Base-by-base conservation (phyloP, 2,888 invertebrate genomes). In the Polylopha cassiicola region DNA sequence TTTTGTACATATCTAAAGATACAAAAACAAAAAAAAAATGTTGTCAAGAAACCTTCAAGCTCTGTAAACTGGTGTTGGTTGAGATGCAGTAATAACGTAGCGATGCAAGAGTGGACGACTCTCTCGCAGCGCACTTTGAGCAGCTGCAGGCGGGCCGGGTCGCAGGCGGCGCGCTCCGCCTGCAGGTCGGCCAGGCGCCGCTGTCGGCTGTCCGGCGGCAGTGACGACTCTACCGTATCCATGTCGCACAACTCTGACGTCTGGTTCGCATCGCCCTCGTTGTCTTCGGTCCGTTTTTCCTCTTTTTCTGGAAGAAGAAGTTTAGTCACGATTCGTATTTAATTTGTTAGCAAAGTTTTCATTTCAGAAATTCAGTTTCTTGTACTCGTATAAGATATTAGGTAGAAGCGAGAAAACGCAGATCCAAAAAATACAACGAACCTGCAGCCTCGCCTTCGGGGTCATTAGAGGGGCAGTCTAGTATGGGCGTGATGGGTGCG, bases 61-160 rank as follows among this genome's bases (percentile, higher is more conserved):
- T 94, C 94, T 61, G 90, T 92, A 73, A 95, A 95, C 66, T 94
- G 92, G 66, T 94, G 92, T 50, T 92, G 88, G 7, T 93, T 92
- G 48, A 95, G 87, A 70, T 94, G 92, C 37, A 94, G 86, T 38
- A 95, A 75, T 44, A 95, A 85, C 36, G 94, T 92, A 18, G 92
- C 92, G 57, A 95, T 94, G 71, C 95, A 95, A 56, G 93, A 92
- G 53, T 94, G 88, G 7, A 95, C 91, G 42, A 95, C 86, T 49
- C 89, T 87, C 86, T 92, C 92, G 66, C 92, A 92, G 50, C 91
- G 89, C 30, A 87, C 73, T 69, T 85, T 94, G 39, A 94, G 82
- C 52, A 90, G 91, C 59, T 91, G 92, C 43, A 95, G 79, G 51
- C 93, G 90, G 45, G 93, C 91, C 0, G 93, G 91, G 60, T 93